Evolutionary conservation across 2,113 vertebrate genomes (phyloP).

Genomic region (Capra hircus): DNA sequence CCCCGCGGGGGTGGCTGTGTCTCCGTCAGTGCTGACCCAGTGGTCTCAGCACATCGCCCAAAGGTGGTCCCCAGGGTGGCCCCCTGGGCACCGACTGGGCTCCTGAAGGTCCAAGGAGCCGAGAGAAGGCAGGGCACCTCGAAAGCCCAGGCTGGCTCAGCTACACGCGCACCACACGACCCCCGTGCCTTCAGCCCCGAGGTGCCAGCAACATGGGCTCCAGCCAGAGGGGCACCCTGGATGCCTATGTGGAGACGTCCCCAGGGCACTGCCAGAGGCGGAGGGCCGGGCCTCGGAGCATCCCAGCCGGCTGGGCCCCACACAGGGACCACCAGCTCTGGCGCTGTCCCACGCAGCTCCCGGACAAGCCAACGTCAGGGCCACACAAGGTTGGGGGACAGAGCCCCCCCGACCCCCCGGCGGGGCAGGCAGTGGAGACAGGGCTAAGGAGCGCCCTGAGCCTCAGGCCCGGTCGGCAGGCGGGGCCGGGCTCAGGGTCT

Average conservation of each 20-base stretch:
- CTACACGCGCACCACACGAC: not conserved
- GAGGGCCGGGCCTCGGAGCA: not conserved
- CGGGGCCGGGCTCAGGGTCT: fast-evolving
- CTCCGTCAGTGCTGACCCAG: not conserved
- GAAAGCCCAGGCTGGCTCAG: not conserved
- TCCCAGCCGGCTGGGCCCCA: not conserved
- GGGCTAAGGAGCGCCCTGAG: not conserved
- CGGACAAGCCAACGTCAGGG: not conserved
- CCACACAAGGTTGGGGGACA: not conserved
- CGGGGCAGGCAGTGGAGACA: not conserved
- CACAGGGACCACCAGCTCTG: not conserved
- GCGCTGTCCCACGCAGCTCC: not conserved
- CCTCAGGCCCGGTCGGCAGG: not conserved
- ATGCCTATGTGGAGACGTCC: not conserved
- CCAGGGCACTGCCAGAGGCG: not conserved
- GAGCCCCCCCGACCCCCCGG: not conserved
- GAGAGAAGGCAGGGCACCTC: not conserved
- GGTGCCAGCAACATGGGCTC: not conserved
- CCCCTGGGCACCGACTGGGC: not conserved
- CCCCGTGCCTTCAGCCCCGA: not conserved
- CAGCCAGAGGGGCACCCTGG: not conserved
- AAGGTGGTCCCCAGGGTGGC: not conserved
- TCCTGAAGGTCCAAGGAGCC: not conserved
- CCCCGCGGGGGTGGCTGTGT: fast-evolving
- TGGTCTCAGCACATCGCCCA: not conserved